Evolutionary conservation across 2,113 vertebrate species (phyloP).

Genomic region (Sialia sialis): DNA sequence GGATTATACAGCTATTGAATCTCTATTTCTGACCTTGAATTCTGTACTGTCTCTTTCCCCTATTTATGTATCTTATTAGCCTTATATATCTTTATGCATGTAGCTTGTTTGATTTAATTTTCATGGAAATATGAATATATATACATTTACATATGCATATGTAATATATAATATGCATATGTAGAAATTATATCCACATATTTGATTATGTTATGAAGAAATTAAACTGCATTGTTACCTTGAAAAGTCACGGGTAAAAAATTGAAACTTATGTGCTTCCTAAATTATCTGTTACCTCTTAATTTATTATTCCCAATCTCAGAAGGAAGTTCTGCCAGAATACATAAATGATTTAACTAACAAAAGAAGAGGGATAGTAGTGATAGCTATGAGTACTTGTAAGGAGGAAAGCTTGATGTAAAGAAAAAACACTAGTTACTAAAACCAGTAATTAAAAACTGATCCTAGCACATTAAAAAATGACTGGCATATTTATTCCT

Average conservation of each 20-base stretch:
- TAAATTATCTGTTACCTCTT: not conserved
- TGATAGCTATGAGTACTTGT: not conserved
- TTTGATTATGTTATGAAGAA: not conserved
- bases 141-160: not conserved
- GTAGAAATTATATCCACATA: not conserved
- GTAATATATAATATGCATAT: not conserved
- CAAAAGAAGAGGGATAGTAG: not conserved
- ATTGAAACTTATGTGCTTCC: not conserved
- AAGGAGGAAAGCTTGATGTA: not conserved
- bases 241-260: not conserved
- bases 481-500: not conserved
- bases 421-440: not conserved
- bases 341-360: not conserved
- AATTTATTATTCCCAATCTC: not conserved
- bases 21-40: not conserved
- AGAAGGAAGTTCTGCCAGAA: not conserved
- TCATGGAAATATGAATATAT: not conserved
- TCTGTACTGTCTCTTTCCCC: not conserved
- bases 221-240: not conserved
- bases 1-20: not conserved
- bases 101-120: not conserved
- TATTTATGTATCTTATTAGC: not conserved
- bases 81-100: not conserved
- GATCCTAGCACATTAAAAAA: not conserved
- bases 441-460: not conserved